These are phyloP conservation scores for Psilopogon haemacephalus DNA, from an alignment of 2,113 vertebrate species.

Conservation along the genomic window DNA sequence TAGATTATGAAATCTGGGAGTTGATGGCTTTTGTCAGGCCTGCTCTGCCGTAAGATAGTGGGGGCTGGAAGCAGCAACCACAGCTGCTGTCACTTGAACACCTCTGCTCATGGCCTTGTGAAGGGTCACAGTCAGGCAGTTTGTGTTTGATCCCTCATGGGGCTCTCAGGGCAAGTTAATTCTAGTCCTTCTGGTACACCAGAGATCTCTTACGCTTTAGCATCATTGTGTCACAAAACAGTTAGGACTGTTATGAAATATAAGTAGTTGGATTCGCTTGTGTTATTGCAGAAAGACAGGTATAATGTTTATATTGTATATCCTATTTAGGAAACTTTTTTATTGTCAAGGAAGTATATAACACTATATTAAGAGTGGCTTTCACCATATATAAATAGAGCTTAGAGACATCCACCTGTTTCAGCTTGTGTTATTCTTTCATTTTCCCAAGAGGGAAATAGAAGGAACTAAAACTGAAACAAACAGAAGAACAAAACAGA, in stretches of 20 bases:
- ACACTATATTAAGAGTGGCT: neutral
- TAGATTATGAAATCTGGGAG: neutral
- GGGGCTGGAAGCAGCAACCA: neutral
- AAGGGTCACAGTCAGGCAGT: neutral
- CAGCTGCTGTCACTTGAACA: neutral
- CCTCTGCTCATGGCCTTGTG: neutral
- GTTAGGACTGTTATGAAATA: neutral
- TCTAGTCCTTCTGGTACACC: rapidly evolving
- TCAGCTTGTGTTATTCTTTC: neutral
- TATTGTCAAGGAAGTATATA: neutral
- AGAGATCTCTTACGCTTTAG: neutral
- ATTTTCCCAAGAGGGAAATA: neutral
- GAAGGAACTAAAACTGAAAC: neutral
- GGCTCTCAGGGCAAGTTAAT: neutral
- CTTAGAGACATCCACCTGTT: neutral
- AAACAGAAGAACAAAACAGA: neutral
- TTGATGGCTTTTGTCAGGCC: neutral
- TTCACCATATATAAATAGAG: neutral
- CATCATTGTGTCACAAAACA: neutral
- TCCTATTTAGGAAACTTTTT: neutral
- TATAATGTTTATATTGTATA: neutral
- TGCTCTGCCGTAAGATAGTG: neutral
- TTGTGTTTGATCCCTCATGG: neutral
- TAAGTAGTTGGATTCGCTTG: neutral
- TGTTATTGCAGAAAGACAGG: neutral